Percentiles rank a stretch among this genome's conserved stretches.
Conservation (phyloP, 1,140 invertebrate species). For the Charaxes varanes region DNA sequence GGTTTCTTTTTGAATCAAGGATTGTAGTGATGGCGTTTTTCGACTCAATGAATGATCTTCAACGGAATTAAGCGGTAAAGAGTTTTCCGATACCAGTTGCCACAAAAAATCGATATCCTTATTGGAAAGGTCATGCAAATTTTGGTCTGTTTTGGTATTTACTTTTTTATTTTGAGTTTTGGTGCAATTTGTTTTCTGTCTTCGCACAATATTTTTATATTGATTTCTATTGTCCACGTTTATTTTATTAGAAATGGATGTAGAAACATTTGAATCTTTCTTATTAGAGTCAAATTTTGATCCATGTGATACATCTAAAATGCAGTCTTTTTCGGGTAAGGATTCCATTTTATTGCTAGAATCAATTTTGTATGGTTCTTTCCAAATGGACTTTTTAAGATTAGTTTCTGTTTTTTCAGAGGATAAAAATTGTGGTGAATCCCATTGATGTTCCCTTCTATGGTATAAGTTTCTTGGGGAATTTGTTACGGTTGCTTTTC, state of each 20-base stretch:
- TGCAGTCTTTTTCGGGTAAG: conserved; percentile 58
- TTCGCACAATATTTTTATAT: conserved; percentile 36
- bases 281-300: conserved; percentile 38
- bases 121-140: conserved; percentile 59
- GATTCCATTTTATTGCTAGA: conserved; percentile 62
- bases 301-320: conserved; percentile 37
- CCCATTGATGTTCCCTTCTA: conserved; percentile 72
- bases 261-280: conserved; percentile 36
- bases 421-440: conserved; percentile 66
- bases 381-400: conserved; percentile 66
- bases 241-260: conserved; percentile 20
- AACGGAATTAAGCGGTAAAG: conserved; percentile 38
- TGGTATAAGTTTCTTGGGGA: conserved; percentile 76
- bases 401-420: conserved; percentile 55
- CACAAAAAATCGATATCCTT: conserved; percentile 70
- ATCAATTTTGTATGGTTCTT: conserved; percentile 61
- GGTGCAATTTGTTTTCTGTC: conserved; percentile 34
- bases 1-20: conserved; percentile 64
- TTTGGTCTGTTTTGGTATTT: conserved; percentile 39
- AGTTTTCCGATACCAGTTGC: conserved; percentile 64
- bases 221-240: conserved; percentile 27
- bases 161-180: conserved; percentile 41
- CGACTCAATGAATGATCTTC: conserved; percentile 52
- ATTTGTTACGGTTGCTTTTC: conserved; percentile 74
- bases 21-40: conserved; percentile 67